Conservation (phyloP, 1,140 invertebrate species). For the Lepidurus apus region DNA sequence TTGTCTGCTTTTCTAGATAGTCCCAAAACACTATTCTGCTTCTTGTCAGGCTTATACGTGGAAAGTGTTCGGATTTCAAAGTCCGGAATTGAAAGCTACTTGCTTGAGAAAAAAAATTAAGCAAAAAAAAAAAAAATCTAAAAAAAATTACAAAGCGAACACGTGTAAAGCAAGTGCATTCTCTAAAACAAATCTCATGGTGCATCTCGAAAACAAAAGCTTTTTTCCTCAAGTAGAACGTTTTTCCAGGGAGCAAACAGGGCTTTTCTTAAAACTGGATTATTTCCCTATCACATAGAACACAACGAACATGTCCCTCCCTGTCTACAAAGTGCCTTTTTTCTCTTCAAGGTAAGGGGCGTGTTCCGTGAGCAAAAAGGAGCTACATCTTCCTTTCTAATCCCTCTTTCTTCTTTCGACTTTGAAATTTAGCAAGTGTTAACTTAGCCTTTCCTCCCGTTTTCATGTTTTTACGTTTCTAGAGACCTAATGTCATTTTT, state of each 20-base stretch:
- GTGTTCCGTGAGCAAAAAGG: neutral
- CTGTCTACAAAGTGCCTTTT: neutral
- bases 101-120: too few species aligned
- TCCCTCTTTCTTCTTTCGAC: neutral
- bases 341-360: neutral
- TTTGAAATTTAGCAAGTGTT: neutral
- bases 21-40: too few species aligned
- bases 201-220: neutral
- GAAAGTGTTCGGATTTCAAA: too few species aligned
- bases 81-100: too few species aligned
- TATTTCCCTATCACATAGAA: constrained; percentile 11
- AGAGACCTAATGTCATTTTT: neutral
- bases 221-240: neutral
- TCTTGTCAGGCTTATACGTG: too few species aligned
- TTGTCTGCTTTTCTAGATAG: neutral
- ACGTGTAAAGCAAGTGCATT: neutral
- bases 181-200: neutral
- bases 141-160: neutral
- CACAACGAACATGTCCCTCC: neutral
- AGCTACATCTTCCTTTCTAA: neutral
- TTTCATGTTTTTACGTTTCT: neutral
- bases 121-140: too few species aligned
- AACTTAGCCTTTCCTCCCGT: neutral
- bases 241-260: neutral
- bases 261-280: neutral